Base-by-base conservation (phyloP, 2,797 vertebrate genomes). In the Basileuterus tristriatus region DNA sequence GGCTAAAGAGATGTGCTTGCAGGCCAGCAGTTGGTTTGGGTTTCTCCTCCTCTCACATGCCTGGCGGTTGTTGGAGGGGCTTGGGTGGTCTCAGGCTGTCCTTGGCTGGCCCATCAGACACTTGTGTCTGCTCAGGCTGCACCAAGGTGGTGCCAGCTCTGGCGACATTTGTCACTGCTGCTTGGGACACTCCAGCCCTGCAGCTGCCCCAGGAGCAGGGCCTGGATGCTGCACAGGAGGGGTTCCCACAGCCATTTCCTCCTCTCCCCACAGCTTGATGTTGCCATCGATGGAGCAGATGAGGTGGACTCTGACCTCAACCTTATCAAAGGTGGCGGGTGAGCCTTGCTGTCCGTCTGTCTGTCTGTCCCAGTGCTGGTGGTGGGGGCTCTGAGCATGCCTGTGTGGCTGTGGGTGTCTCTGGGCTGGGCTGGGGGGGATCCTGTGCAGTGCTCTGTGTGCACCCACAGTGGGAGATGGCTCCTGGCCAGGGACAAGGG, bases 261-360 rank as follows among this genome's bases (percentile, higher is more conserved):
- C 27, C 19, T 92, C 52, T 93, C 72, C 41, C 32, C 43, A 32
- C 88, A 99, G 99, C 98, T 99, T 26, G 99, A 99, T 5, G 98
- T 99, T 3, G 99, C 99, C 52, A 99, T 99, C 0, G 99, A 99
- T 32, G 99, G 99, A 41, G 99, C 99, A 2, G 99, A 99, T 44
- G 99, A 99, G 95, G 99, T 99, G 83, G 99, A 99, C 77, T 96
- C 97, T 19, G 97, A 98, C 19, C 99, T 99, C 89, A 98, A 98
- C 23, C 98, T 99, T 96, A 99, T 99, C 91, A 99, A 99, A 98
- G 99, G 99, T 34, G 99, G 99, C 83, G 99, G 99, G 99, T 99
- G 98, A 98, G 93, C 90, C 69, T 50, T 72, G 59, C 77, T 50
- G 59, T 65, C 67, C 0, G 7, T 58, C 34, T 36, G 0, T 63